A percentile compares a stretch with the other conserved stretches of the same genome.
Evolutionary conservation across 2,797 vertebrate species (phyloP).

Genomic region (Poecile montanus): DNA sequence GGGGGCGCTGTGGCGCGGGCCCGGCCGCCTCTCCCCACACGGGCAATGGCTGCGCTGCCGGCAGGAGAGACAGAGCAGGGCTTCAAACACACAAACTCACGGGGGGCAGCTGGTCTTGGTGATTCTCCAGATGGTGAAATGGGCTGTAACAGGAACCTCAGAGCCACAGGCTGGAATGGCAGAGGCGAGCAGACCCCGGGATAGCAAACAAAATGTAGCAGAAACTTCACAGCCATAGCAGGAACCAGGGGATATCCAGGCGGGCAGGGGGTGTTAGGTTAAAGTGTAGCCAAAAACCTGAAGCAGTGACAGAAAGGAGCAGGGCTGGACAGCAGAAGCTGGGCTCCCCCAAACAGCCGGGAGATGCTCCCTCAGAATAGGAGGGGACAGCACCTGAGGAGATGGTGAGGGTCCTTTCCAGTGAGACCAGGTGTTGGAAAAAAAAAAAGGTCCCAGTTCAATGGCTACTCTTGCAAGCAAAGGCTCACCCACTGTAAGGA

Average conservation of each 20-base stretch:
- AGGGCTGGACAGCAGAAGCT: neutral
- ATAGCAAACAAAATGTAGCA: neutral
- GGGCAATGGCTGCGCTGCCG: rapidly evolving
- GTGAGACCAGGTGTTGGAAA: neutral
- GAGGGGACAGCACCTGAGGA: rapidly evolving
- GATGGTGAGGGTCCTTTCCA: neutral
- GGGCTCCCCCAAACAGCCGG: rapidly evolving
- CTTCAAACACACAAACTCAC: neutral
- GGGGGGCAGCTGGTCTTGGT: rapidly evolving
- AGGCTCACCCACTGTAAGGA: neutral
- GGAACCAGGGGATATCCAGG: rapidly evolving
- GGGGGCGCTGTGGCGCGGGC: rapidly evolving
- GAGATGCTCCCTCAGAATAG: rapidly evolving
- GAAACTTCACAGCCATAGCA: rapidly evolving
- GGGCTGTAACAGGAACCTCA: neutral
- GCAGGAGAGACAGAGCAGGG: no score
- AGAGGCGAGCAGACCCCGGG: rapidly evolving
- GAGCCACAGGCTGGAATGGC: neutral
- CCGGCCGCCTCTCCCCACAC: rapidly evolving
- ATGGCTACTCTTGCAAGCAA: rapidly evolving
- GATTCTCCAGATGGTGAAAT: rapidly evolving
- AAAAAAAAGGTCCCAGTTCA: neutral
- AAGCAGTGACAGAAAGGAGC: neutral
- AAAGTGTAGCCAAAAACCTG: neutral
- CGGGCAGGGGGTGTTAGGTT: rapidly evolving